Evolutionary conservation across 2,888 invertebrate genomes (phyloP).

Genomic region (Orthonevra nobilis): DNA sequence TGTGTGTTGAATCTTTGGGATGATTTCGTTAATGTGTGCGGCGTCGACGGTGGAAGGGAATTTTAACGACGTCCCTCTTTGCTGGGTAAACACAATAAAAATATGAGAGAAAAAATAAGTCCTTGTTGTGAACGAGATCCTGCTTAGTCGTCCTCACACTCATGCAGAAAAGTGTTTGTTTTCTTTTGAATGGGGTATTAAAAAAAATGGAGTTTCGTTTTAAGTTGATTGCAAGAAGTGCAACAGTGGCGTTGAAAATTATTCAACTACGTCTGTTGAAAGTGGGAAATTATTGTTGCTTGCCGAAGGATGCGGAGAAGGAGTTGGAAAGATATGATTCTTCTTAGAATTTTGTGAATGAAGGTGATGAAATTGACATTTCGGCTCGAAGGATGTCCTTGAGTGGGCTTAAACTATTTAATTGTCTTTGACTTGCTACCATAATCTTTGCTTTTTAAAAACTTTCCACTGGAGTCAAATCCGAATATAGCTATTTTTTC

Average conservation of each 20-base stretch:
- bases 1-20: constrained; percentile 16
- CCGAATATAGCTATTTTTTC: too few relatives aligned
- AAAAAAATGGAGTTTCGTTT: constrained; percentile 61
- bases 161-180: constrained; percentile 19
- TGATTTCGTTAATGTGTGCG: constrained; percentile 4
- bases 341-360: too few relatives aligned
- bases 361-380: too few relatives aligned
- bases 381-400: too few relatives aligned
- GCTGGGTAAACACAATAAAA: constrained; percentile 14
- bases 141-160: constrained; percentile 36
- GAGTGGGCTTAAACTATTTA: too few relatives aligned
- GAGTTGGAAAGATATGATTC: too few relatives aligned
- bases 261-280: too few relatives aligned
- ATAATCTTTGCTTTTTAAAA: too few relatives aligned
- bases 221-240: constrained; percentile 39
- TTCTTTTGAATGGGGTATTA: constrained; percentile 32
- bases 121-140: constrained; percentile 22
- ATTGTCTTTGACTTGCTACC: too few relatives aligned
- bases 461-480: too few relatives aligned
- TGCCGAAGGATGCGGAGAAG: too few relatives aligned
- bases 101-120: constrained; percentile 7
- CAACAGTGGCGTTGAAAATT: constrained; percentile 43
- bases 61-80: constrained; percentile 68
- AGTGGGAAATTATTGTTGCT: too few relatives aligned
- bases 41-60: constrained; percentile 26